Conservation (phyloP, 2,797 vertebrate genomes). For the Naso thynnoides region DNA sequence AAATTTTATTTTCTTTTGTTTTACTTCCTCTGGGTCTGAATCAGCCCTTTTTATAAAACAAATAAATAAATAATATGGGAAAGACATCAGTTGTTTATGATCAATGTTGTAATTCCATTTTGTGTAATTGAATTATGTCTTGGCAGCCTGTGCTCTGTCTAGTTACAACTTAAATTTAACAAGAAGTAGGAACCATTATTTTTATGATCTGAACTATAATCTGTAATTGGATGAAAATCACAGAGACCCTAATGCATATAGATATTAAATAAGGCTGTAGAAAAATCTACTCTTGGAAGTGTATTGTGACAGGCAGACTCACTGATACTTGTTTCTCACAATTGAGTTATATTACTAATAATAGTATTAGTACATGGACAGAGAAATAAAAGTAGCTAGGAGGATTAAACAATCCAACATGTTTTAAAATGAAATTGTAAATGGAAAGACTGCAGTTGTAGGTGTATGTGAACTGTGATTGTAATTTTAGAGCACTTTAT, state of each 20-base stretch:
- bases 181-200: constrained; percentile 5
- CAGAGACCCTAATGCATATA: no score
- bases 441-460: no score
- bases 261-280: no score
- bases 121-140: background rate
- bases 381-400: background rate
- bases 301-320: background rate
- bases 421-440: no score
- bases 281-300: background rate
- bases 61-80: background rate
- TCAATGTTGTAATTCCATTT: constrained; percentile 1
- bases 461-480: no score
- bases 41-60: background rate
- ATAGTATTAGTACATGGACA: background rate
- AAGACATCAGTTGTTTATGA: background rate
- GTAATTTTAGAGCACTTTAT: no score
- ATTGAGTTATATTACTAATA: background rate
- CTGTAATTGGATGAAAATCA: background rate
- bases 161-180: constrained; percentile 1
- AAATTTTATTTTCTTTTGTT: background rate
- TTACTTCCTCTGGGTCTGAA: background rate
- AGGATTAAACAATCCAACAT: no score
- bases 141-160: background rate
- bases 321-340: background rate
- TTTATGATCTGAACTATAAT: background rate